phyloP scores from a whole-genome alignment of 2,113 vertebrate species.

The Hippocampus abdominalis region DNA sequence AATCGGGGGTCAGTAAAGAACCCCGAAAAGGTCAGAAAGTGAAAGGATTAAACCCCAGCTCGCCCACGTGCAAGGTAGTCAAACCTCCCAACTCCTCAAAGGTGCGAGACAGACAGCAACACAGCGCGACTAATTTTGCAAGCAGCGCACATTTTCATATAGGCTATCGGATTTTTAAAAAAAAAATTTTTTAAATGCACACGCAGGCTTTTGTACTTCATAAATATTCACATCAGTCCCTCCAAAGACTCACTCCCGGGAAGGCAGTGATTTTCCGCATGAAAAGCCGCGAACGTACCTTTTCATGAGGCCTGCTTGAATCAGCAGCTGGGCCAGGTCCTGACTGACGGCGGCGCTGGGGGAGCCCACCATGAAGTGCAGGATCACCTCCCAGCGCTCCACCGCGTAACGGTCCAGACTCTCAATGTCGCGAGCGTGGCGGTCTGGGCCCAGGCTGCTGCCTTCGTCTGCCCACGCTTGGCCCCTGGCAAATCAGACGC shows the following conservation, averaged over 20 bases:
- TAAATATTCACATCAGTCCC: neutral
- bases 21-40: no score
- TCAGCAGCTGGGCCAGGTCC: slow-evolving; percentile 86
- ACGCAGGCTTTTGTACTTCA: neutral
- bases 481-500: slow-evolving; percentile 65
- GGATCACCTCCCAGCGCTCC: slow-evolving; percentile 91
- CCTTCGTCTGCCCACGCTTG: slow-evolving; percentile 86
- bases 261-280: no score
- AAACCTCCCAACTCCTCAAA: no score
- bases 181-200: no score
- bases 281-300: slow-evolving; percentile 63
- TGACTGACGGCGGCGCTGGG: slow-evolving; percentile 85
- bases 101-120: no score
- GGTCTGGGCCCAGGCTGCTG: slow-evolving; percentile 83
- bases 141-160: no score
- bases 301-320: slow-evolving; percentile 88
- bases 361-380: slow-evolving; percentile 93
- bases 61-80: no score
- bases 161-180: no score
- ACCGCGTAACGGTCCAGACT: slow-evolving; percentile 86
- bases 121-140: no score
- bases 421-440: slow-evolving; percentile 82
- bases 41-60: no score
- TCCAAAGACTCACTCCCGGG: no score
- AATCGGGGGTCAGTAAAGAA: no score